Evolutionary conservation across 2,797 vertebrate species (phyloP).

Genomic region (Sardinella longiceps): DNA sequence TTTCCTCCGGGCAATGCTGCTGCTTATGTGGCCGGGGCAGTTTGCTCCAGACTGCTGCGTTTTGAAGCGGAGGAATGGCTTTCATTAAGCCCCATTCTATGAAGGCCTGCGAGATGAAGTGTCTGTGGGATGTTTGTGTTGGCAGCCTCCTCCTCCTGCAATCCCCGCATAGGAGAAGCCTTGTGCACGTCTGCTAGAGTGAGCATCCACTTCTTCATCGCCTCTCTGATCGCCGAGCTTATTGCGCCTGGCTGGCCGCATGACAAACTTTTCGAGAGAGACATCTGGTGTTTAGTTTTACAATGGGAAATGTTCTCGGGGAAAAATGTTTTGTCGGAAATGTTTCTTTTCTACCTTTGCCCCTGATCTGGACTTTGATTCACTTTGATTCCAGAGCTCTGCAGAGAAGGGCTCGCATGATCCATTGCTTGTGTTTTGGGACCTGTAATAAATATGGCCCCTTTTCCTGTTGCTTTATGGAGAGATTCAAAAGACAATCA

Average conservation of each 20-base stretch:
- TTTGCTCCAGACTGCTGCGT: neutral
- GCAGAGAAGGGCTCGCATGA: neutral
- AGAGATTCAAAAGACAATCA: neutral
- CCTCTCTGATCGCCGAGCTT: neutral
- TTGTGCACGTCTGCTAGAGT: neutral
- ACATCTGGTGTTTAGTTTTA: neutral
- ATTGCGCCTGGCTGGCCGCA: neutral
- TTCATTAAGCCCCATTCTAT: neutral
- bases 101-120: neutral
- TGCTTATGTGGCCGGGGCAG: neutral
- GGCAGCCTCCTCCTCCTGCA: neutral
- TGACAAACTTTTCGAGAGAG: neutral
- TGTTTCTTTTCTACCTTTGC: neutral
- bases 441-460: neutral
- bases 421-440: neutral
- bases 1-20: neutral
- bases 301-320: neutral
- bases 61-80: neutral
- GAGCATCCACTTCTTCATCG: neutral
- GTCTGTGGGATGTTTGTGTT: neutral
- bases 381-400: neutral
- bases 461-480: neutral
- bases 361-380: neutral
- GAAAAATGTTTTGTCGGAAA: neutral
- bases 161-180: neutral